Evolutionary conservation across 2,888 invertebrate genomes (phyloP).

Genomic region (Ophion ellenae): DNA sequence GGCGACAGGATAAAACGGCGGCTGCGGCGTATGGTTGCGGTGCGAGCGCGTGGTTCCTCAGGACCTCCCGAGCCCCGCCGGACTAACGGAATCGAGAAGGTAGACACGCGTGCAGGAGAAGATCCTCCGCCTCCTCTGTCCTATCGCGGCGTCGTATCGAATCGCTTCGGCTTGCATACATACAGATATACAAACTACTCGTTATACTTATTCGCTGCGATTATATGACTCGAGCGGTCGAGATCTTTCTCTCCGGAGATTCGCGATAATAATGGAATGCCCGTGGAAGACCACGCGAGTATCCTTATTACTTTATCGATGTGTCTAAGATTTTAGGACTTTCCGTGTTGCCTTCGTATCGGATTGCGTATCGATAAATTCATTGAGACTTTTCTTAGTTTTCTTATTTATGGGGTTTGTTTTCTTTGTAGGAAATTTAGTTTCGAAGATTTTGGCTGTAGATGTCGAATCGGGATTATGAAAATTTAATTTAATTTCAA

Average conservation of each 20-base stretch:
- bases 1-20: slow-evolving; percentile 42
- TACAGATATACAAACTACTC: background rate
- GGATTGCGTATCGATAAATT: background rate
- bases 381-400: background rate
- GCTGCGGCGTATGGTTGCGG: slow-evolving; percentile 6
- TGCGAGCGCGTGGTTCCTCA: slow-evolving; percentile 39
- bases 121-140: slow-evolving; percentile 52
- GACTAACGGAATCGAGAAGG: slow-evolving; percentile 61
- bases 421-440: no score
- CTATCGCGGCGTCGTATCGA: slow-evolving; percentile 42
- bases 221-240: background rate
- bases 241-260: slow-evolving; percentile 2
- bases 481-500: no score
- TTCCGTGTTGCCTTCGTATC: no score
- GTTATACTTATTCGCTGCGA: background rate
- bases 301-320: no score
- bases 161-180: slow-evolving; percentile 14
- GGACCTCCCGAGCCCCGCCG: slow-evolving; percentile 57
- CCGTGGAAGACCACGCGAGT: background rate
- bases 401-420: no score
- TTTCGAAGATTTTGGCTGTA: no score
- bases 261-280: background rate
- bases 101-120: slow-evolving; percentile 63
- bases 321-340: no score
- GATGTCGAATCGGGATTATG: no score